Conservation (phyloP, 2,797 vertebrate species). For the Sarcoramphus papa region DNA sequence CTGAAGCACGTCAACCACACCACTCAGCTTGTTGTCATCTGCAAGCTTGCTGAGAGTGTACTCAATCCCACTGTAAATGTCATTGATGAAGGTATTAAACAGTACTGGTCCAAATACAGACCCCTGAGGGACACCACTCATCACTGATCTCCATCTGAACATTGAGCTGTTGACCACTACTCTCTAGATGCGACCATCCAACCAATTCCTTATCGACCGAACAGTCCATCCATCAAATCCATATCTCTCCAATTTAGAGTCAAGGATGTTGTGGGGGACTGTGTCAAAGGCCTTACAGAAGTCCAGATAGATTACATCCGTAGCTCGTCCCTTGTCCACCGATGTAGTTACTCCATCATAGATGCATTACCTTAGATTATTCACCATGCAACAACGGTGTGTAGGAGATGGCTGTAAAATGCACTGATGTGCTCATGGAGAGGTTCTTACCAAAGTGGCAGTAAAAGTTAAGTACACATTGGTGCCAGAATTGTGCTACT, state of each 20-base stretch:
- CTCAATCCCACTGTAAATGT: background rate
- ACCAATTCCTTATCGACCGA: background rate
- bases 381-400: background rate
- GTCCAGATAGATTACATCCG: background rate
- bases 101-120: background rate
- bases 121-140: background rate
- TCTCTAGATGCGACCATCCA: background rate
- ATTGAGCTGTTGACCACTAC: background rate
- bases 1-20: background rate
- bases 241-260: background rate
- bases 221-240: background rate
- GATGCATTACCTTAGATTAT: background rate
- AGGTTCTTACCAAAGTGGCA: background rate
- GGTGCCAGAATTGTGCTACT: background rate
- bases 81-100: background rate
- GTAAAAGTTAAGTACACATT: background rate
- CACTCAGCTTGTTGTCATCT: background rate
- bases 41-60: background rate
- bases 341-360: background rate
- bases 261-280: background rate
- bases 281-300: no score
- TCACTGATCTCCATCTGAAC: background rate
- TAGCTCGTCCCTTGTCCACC: background rate
- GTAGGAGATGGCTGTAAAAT: background rate
- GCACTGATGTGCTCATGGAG: background rate